These are phyloP conservation scores for Heliconius hewitsoni DNA, from an alignment of 1,140 invertebrate genomes.

Conservation along the genomic window DNA sequence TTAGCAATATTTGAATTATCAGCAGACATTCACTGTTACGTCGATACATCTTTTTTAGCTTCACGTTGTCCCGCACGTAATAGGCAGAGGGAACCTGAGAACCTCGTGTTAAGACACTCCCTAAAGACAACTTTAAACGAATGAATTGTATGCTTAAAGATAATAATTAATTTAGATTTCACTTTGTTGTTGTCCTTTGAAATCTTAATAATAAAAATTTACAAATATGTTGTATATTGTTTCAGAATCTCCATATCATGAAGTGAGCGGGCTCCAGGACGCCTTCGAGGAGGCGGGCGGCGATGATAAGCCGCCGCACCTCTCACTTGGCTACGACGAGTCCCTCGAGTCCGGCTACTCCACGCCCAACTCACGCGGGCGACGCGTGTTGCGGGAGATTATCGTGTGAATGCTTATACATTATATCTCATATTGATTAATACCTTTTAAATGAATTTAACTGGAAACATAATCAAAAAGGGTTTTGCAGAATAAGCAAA, in stretches of 20 bases:
- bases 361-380: slow-evolving; percentile 93
- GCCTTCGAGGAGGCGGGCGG: slow-evolving; percentile 89
- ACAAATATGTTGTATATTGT: too few species aligned
- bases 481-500: background rate
- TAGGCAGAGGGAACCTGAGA: too few species aligned
- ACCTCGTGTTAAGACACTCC: too few species aligned
- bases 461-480: background rate
- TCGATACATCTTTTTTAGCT: too few species aligned
- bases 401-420: slow-evolving; percentile 91
- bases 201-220: too few species aligned
- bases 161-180: background rate
- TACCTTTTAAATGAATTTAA: background rate
- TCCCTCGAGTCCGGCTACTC: slow-evolving; percentile 95
- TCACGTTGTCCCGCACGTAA: too few species aligned
- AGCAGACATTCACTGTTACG: too few species aligned
- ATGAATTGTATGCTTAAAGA: too few species aligned
- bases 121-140: too few species aligned
- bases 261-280: slow-evolving; percentile 94
- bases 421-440: slow-evolving; percentile 74
- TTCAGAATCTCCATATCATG: slow-evolving; percentile 94
- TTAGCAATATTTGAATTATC: too few species aligned
- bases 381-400: slow-evolving; percentile 95
- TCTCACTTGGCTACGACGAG: slow-evolving; percentile 94
- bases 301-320: slow-evolving; percentile 88
- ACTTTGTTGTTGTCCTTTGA: background rate